Percentiles rank a stretch among this genome's conserved stretches.
These are phyloP conservation scores for Phalacrocorax brasilianus DNA, from an alignment of 2,113 vertebrate species.

Conservation along the genomic window DNA sequence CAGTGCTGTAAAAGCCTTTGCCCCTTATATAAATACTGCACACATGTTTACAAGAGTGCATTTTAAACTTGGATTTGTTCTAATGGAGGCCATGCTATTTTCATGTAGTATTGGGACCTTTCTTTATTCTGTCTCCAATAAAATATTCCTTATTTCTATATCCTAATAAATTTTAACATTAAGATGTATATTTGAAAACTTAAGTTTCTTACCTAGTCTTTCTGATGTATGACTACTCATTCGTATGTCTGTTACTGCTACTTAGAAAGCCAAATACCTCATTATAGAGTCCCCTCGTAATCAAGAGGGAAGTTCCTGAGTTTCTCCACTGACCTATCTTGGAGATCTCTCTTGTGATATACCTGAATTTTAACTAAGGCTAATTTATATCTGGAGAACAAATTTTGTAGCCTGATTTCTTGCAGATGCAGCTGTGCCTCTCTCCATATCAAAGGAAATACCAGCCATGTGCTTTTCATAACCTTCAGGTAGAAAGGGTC, in stretches of 20 bases:
- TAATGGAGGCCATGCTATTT: neutral
- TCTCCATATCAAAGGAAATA: neutral
- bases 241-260: neutral
- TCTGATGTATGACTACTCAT: neutral
- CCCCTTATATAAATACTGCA: neutral
- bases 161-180: neutral
- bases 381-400: neutral
- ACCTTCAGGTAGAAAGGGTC: neutral
- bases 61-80: neutral
- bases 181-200: neutral
- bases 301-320: neutral
- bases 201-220: neutral
- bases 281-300: neutral
- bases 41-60: neutral
- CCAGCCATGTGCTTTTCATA: neutral
- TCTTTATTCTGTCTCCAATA: neutral
- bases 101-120: neutral
- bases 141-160: neutral
- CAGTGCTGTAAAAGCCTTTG: neutral
- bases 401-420: neutral
- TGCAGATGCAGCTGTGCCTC: neutral
- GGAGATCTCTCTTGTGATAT: neutral
- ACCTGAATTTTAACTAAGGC: neutral
- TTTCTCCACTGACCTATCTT: neutral
- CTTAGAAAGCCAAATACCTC: neutral